phyloP scores from a whole-genome alignment of 2,797 vertebrate genomes.

The Sebastes elongatus region DNA sequence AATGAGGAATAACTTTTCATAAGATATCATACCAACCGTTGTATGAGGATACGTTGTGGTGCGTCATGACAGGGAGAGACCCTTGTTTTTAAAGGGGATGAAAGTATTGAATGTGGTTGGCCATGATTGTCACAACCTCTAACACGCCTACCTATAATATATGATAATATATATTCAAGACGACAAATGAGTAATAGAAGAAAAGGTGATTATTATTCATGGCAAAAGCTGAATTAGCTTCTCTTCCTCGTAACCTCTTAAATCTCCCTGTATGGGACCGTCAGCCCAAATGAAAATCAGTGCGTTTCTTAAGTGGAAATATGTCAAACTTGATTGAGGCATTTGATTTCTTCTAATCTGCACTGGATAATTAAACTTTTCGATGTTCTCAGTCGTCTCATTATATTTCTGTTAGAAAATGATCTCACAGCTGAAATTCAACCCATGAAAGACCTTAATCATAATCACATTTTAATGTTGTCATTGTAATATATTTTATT shows the following conservation, averaged over 20 bases:
- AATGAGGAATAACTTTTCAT: too few species aligned
- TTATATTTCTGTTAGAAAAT: slow-evolving; percentile 12
- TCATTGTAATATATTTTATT: neutral
- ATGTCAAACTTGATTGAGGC: neutral
- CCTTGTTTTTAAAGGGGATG: neutral
- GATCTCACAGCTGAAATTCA: neutral
- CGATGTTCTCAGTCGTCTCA: neutral
- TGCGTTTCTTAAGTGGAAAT: neutral
- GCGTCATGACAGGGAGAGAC: neutral
- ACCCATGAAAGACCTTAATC: neutral
- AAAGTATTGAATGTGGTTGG: neutral
- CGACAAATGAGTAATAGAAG: neutral
- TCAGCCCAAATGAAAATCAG: neutral
- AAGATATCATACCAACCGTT: too few species aligned
- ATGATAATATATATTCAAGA: neutral
- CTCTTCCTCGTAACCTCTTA: neutral
- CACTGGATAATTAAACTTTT: slow-evolving; percentile 1
- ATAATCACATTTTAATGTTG: slow-evolving; percentile 10
- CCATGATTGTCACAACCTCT: neutral
- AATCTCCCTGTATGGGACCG: neutral
- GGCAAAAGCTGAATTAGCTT: neutral
- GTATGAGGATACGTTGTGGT: neutral
- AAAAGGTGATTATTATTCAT: neutral
- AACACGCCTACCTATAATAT: neutral
- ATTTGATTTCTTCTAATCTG: neutral